Base-by-base conservation (phyloP, 2,113 vertebrate genomes). In the Grammomys dolichurus region DNA sequence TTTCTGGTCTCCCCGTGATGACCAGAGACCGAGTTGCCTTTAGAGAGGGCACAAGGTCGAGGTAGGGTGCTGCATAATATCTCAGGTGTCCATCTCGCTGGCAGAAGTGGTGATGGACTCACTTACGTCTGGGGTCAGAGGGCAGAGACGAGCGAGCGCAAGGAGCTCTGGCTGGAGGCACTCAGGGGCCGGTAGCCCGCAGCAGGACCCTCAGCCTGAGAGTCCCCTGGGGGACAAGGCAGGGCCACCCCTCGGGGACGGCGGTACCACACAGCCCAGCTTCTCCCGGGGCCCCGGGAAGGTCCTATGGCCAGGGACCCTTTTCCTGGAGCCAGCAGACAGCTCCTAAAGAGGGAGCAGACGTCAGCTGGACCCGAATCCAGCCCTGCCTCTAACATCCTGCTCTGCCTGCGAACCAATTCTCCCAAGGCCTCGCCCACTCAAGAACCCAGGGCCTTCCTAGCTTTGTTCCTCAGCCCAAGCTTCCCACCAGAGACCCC, bases 101-200 rank as follows among this genome's bases (percentile, higher is more conserved):
- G 72, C 24, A 26, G 69, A 82, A 85, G 85, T 87, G 81, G 88
- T 75, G 46, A 6, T 6, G 76, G 80, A 85, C 96, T 90, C 94
- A 90, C 56, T 54, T 60, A 65, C 36, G 54, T 60, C 87, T 73
- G 2, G 26, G 92, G 93, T 98, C 97, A 98, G 93, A 98, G 98
- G 77, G 97, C 97, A 51, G 98, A 98, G 97, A 98, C 96, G 96
- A 98, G 98, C 0, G 98, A 98, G 43, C 97, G 98, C 86, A 98
- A 97, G 56, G 98, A 98, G 54, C 97, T 98, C 93, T 98, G 98
- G 91, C 97, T 98, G 97, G 97, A 98, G 43, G 97, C 91, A 14
- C 97, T 97, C 72, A 98, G 94, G 14, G 97, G 97, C 90, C 95
- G 96, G 48, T 97, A 98, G 81, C 95, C 56, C 0, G 96, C 3